Evolutionary conservation across 2,797 vertebrate genomes (phyloP), one percentile per base, ranked within the genome.

Genomic region (Anguilla megastoma): DNA sequence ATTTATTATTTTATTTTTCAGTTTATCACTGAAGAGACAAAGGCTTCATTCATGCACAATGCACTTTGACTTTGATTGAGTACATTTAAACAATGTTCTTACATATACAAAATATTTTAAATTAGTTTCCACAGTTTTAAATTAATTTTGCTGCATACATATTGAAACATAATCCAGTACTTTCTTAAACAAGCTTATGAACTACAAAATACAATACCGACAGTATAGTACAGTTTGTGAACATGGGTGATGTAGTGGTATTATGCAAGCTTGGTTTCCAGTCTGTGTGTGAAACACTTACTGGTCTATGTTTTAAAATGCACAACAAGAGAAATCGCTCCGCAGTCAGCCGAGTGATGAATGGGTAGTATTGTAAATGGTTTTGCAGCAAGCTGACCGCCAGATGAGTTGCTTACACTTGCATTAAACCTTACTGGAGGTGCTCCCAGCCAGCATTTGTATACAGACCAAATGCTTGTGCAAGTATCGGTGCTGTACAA

Each of bases 301-400:
- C 87, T 94, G 88, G 58, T 89, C 87, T 90, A 45, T 92, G 24
- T 36, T 60, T 36, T 88, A 90, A 90, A 92, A 92, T 92, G 92
- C 91, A 86, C 88, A 90, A 91, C 48, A 89, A 92, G 90, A 92
- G 91, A 93, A 92, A 93, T 84, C 90, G 88, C 91, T 90, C 89
- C 88, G 90, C 93, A 94, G 92, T 90, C 93, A 30, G 88, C 91
- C 84, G 90, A 90, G 87, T 94, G 95, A 96, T 95, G 95, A 95
- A 95, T 95, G 91, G 91, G 87, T 91, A 91, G 92, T 90, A 87
- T 92, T 91, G 90, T 94, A 94, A 95, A 96, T 95, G 94, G 95
- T 95, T 95, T 95, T 94, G 92, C 94, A 94, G 94, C 94, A 94
- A 96, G 94, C 93, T 92, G 88, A 90, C 94, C 90, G 54, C 89